Percentiles rank a stretch among this genome's conserved stretches.
Evolutionary conservation across 64 coral and sea anemone genomes (phyloP).

Genomic region (Montipora cactus): DNA sequence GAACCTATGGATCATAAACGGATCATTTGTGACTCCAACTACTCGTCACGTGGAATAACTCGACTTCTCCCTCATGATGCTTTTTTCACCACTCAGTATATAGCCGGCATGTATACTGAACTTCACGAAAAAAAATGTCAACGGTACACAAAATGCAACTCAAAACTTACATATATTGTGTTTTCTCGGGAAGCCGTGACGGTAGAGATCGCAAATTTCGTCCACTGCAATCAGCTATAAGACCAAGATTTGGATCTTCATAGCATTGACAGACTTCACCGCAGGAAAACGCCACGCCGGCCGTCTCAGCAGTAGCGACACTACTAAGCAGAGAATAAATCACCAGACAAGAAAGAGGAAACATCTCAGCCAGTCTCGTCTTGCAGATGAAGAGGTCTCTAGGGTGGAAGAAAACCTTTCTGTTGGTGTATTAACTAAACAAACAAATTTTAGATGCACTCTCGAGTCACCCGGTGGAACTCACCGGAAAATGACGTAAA

Average conservation of each 20-base stretch:
- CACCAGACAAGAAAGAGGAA: background rate
- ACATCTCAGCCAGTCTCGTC: background rate
- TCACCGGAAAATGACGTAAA: no score
- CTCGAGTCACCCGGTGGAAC: background rate
- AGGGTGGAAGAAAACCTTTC: background rate
- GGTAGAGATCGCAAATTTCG: slow-evolving; percentile 15
- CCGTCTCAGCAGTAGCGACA: background rate
- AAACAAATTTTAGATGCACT: background rate
- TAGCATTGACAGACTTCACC: slow-evolving; percentile 27
- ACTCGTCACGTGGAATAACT: no score
- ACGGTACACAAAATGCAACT: background rate
- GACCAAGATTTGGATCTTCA: background rate
- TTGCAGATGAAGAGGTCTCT: background rate
- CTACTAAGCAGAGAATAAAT: background rate
- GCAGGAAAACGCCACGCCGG: background rate
- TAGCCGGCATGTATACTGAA: no score
- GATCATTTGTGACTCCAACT: no score
- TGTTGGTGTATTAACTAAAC: slow-evolving; percentile 17
- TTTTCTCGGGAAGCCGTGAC: background rate
- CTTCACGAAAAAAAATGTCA: no score
- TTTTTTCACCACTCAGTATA: no score
- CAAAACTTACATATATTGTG: slow-evolving; percentile 7
- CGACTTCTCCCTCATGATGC: no score
- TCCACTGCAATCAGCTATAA: slow-evolving; percentile 21
- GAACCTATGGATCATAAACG: no score